Evolutionary conservation across 2,113 vertebrate genomes (phyloP).

Genomic region (Eptesicus fuscus): DNA sequence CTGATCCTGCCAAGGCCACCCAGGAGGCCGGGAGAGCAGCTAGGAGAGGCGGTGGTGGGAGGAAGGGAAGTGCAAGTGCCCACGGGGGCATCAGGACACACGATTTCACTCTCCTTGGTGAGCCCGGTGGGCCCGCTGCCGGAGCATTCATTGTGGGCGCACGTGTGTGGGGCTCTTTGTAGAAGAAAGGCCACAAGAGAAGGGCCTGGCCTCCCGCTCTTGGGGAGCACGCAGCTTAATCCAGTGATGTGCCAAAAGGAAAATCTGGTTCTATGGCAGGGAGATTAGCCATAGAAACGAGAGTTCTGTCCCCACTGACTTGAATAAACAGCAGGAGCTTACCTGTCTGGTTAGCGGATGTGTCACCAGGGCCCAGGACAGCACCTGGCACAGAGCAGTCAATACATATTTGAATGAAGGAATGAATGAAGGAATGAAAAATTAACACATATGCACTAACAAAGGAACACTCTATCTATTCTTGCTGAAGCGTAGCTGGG

Average conservation of each 20-base stretch:
- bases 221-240: not conserved
- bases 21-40: not conserved
- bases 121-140: not conserved
- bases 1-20: slow-evolving; percentile 35
- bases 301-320: not conserved
- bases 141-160: not conserved
- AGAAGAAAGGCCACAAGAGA: not conserved
- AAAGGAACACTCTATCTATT: no score
- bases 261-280: no score
- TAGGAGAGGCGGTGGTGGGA: not conserved
- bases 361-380: not conserved
- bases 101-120: not conserved
- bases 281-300: not conserved
- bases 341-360: not conserved
- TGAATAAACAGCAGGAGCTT: not conserved
- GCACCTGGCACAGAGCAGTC: not conserved
- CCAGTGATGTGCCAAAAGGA: no score
- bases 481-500: not conserved
- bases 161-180: not conserved
- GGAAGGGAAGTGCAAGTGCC: not conserved
- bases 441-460: fast-evolving
- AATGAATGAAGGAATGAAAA: not conserved
- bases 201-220: not conserved
- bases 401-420: not conserved
- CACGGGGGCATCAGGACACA: not conserved